Evolutionary conservation across 2,888 invertebrate species (phyloP).

Genomic region (Synergus laeviventris): DNA sequence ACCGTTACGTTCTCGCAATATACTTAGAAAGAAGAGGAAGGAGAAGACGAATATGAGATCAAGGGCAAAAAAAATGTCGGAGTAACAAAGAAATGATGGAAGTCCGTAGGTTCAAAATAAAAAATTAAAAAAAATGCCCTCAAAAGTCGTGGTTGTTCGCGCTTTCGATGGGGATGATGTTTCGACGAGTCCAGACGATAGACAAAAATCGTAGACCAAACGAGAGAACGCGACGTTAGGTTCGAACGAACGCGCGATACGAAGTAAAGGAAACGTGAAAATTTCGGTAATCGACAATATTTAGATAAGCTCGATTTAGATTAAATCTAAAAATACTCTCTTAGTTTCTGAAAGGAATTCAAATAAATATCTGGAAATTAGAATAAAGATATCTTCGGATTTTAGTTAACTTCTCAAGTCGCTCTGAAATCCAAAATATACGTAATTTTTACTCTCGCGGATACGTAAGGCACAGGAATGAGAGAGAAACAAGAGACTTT

Average conservation of each 20-base stretch:
- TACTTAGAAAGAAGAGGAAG: constrained; percentile 69
- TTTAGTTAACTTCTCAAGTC: constrained; percentile 24
- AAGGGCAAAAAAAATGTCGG: constrained; percentile 57
- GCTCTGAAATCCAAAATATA: constrained; percentile 42
- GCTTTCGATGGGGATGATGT: constrained; percentile 66
- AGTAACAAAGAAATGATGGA: constrained; percentile 51
- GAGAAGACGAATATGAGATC: constrained; percentile 60
- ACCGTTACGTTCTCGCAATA: constrained; percentile 76
- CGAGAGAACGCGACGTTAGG: constrained; percentile 52
- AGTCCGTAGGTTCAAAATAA: constrained; percentile 59
- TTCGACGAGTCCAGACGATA: constrained; percentile 58
- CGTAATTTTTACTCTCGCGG: constrained; percentile 44
- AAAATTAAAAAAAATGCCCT: constrained; percentile 50
- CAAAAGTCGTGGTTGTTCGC: constrained; percentile 61
- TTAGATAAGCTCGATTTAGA: constrained; percentile 38
- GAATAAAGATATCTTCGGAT: constrained; percentile 12
- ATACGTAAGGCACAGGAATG: constrained; percentile 40
- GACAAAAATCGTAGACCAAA: constrained; percentile 48
- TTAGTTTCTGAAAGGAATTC: constrained; percentile 7
- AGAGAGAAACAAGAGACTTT: constrained; percentile 41
- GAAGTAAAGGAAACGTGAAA: constrained; percentile 37
- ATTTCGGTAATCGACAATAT: constrained; percentile 39
- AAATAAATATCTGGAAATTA: constrained; percentile 5
- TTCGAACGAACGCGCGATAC: constrained; percentile 46
- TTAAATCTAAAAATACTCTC: constrained; percentile 26